Evolutionary conservation across 2,888 invertebrate genomes (phyloP), one percentile per base, ranked within the genome.

Genomic region (Epinotia demarniana): DNA sequence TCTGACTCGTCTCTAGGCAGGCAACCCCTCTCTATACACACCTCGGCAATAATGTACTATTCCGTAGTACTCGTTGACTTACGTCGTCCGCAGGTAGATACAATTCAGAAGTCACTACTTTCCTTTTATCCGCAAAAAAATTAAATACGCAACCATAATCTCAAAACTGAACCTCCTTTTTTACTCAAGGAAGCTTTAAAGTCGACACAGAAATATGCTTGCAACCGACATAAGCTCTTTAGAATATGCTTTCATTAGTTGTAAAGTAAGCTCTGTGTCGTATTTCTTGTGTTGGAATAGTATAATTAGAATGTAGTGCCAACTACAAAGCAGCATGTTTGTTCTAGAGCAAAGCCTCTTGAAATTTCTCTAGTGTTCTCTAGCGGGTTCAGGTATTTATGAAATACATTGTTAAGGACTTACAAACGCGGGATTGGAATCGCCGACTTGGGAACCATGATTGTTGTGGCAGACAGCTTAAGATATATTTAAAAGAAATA

Each of bases 271-370:
- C 53, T n/a, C 1, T 9, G 33, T 23, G n/a, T 3, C 46, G 1
- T 67, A 13, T 5, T n/a, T 70, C 33, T 61, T 70, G 19, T 19
- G 68, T 18, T 69, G 43, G 13, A 62, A 61, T 19, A 6, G 27
- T 39, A 71, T 53, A 61, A 71, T 53, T 39, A 16, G 13, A 62
- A 70, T 33, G 27, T 53, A 61, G 13, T 33, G 49, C 61, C 13
- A 67, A 61, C 33, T 53, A 62, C 70, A 49, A 71, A 71, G 70
- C 61, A 49, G 58, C 27, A 53, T 33, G 8, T 39, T 68, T 27
- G 43, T 19, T 46, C 55, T 68, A 12, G 27, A 33, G 27, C 3
- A 61, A 70, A 18, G 61, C 61, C 49, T 18, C 70, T 61, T 49
- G 4, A 33, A 53, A 61, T 53, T 49, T 33, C 16, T 69, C 46